Base-by-base conservation (phyloP, 2,797 vertebrate genomes). In the Rhadinocentrus ornatus region DNA sequence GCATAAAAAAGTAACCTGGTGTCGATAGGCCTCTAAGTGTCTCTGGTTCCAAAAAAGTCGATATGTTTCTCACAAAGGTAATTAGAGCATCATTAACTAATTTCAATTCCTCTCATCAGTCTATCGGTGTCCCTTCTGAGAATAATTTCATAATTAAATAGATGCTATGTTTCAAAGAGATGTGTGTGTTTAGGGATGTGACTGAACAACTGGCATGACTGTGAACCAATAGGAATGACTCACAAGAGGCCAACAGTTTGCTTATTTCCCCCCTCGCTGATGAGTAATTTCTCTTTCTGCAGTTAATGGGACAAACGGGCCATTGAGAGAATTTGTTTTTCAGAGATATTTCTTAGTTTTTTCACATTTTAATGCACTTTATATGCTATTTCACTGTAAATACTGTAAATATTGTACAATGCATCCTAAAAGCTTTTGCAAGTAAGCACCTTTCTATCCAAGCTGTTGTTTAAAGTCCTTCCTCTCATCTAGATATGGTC, bases 1-100 rank as follows among this genome's bases (percentile, higher is more conserved):
- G 34, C 24, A 5, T 26, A 24, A n/a, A 39, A 31, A 16, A 48
- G 3, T 48, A 6, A 20, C 2, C 20, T 22, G 44, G 20, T 22
- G 9, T 48, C 6, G 11, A 37, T 39, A 22, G 13, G 56, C 56
- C 32, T 35, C n/a, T 35, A 24, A 37, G 22, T 26, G 13, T 24
- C 58, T 60, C 58, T 41, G 35, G 32, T 39, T 39, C 32, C 58
- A 39, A 35, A 60, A 59, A 60, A 7, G 46, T 39, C 58, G 27
- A 60, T 39, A 39, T 8, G 9, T 48, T 48, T 22, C 20, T 22
- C n/a, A n/a, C 46, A 48, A n/a, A 48, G 46, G 46, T 48, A 48
- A 48, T 48, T 48, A 48, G 20, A 48, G 46, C 46, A 48, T 22
- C 20, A 22, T 48, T 48, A 48, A 48, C 46, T 48, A 46, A n/a